Evolutionary conservation across 37 sponge, comb jelly and placozoan genomes (phyloP).

Genomic region (Tethya wilhelma): DNA sequence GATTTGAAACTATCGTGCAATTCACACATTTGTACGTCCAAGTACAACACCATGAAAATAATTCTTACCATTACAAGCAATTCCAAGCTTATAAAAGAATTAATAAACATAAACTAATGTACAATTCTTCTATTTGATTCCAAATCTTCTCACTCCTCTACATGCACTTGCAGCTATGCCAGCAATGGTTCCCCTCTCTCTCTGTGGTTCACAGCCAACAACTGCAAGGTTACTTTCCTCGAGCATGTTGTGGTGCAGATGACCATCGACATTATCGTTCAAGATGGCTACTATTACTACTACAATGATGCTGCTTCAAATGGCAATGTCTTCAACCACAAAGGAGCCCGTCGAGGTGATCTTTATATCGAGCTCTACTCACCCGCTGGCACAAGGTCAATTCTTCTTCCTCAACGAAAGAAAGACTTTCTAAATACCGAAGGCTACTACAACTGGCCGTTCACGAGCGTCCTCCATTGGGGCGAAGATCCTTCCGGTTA

Average conservation of each 20-base stretch:
- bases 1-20: too few relatives aligned
- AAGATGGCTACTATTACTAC: constrained; percentile 2
- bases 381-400: constrained; percentile 74
- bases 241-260: constrained; percentile 73
- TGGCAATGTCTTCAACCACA: constrained; percentile 1
- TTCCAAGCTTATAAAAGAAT: too few relatives aligned
- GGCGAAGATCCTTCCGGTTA: constrained; percentile 72
- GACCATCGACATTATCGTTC: constrained; percentile 15
- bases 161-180: constrained; percentile 19
- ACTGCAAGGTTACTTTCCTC: constrained; percentile 38
- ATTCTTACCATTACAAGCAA: too few relatives aligned
- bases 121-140: not conserved
- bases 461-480: constrained; percentile 88
- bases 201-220: constrained; percentile 9
- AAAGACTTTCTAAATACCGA: constrained; percentile 56
- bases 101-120: too few relatives aligned
- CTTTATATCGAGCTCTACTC: constrained; percentile 72
- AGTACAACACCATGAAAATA: too few relatives aligned
- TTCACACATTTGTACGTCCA: too few relatives aligned
- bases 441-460: constrained; percentile 80
- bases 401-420: constrained; percentile 53
- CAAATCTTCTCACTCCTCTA: too few relatives aligned
- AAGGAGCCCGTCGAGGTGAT: constrained; percentile 61
- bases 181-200: not conserved
- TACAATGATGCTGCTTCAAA: constrained; percentile 1